Base-by-base conservation (phyloP, 2,888 invertebrate species). In the Eremobia ochroleuca region DNA sequence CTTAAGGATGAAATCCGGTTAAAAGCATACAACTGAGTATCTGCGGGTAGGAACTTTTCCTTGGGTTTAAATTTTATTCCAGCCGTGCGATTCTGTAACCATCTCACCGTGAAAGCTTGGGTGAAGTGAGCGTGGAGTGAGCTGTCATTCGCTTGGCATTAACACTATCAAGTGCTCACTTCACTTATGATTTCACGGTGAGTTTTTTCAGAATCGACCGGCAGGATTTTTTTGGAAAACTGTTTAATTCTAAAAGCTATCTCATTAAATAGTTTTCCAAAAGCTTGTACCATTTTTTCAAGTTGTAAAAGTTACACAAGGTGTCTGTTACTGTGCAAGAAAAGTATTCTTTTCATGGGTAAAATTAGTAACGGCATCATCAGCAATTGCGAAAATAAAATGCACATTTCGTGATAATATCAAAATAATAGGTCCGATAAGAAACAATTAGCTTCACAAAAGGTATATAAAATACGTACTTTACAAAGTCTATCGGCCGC, bases 401-500 rank as follows among this genome's bases (percentile, higher is more conserved):
- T n/a, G 34, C 25, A n/a, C 37, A 31, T 65, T 65, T 58, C 1
- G 11, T 40, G 61, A 81, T 66, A 67, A 8, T 28, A 67, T 61
- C 13, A 67, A 67, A 58, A 64, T 75, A 69, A 61, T 66, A 69
- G 6, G 3, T 0, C 15, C 21, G n/a, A 43, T 73, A 69, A 66
- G 9, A 43, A 65, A 18, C 28, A 73, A 62, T 59, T 73, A 79
- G 11, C 65, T 28, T 28, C 15, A 65, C n/a, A 43, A 49, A 75
- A 43, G 46, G 34, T 58, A 49, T 0, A 72, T 61, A 66, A 69
- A 68, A 69, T 40, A 52, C 21, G 18, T 13, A 37, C 37, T 34
- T 66, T 61, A 79, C 43, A 73, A 83, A 79, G 73, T 37, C 59
- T 65, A 28, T 62, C 49, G 5, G 40, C 55, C 68, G 46, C 72